Conservation (phyloP, 2,888 invertebrate species). For the Eumerus sabulonum region DNA sequence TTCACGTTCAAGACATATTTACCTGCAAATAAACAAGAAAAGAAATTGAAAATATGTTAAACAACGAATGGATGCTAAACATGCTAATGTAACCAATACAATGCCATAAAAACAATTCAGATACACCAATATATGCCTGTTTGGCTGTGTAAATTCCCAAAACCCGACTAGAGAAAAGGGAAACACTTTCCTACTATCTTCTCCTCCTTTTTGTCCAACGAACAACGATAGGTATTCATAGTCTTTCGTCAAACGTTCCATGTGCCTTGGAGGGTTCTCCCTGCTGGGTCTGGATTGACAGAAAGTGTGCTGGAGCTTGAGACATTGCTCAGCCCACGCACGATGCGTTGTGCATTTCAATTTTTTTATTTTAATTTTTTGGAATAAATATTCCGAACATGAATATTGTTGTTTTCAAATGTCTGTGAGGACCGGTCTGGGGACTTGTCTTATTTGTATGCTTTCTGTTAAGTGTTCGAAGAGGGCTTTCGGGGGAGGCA, state of each 20-base stretch:
- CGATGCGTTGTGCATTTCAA: slow-evolving; percentile 58
- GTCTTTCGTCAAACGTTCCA: slow-evolving; percentile 1
- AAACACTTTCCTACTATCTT: slow-evolving; percentile 20
- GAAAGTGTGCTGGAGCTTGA: too few species aligned
- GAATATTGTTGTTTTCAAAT: slow-evolving; percentile 12
- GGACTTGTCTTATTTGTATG: slow-evolving; percentile 7
- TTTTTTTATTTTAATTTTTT: too few species aligned
- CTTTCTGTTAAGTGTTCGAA: slow-evolving; percentile 18
- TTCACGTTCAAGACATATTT: slow-evolving; percentile 23
- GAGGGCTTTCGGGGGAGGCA: slow-evolving; percentile 1
- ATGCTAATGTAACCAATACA: slow-evolving; percentile 42
- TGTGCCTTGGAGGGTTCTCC: too few species aligned
- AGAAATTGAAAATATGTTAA: slow-evolving; percentile 31
- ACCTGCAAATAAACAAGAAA: slow-evolving; percentile 50
- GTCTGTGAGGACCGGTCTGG: not conserved
- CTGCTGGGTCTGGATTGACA: too few species aligned
- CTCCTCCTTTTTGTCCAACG: slow-evolving; percentile 20
- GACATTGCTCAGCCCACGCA: slow-evolving; percentile 19
- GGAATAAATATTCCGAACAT: slow-evolving; percentile 62
- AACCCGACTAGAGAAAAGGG: slow-evolving; percentile 43
- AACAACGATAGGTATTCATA: slow-evolving; percentile 27
- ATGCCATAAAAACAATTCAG: slow-evolving; percentile 38
- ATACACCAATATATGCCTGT: slow-evolving; percentile 1
- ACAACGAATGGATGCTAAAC: slow-evolving; percentile 6
- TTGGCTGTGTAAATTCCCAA: slow-evolving; percentile 36